Conservation (phyloP, 2,113 vertebrate species). For the Taurulus bubalis region DNA sequence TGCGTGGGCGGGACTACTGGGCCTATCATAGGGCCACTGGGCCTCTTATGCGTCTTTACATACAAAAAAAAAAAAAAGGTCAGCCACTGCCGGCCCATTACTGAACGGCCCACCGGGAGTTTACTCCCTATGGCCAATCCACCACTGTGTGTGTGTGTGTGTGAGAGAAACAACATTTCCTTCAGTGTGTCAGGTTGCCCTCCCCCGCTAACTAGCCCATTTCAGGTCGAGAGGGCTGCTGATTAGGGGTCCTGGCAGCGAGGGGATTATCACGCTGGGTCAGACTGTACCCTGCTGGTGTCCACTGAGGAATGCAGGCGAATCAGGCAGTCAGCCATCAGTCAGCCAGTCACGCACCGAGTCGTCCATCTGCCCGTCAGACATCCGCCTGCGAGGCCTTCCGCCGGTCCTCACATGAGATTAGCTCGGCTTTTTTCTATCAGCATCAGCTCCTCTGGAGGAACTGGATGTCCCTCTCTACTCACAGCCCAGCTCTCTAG, state of each 20-base stretch:
- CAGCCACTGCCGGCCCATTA: no score
- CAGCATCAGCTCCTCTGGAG: conserved; percentile 49
- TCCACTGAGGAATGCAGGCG: conserved; percentile 64
- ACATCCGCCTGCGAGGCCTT: conserved; percentile 41
- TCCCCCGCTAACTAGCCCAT: conserved; percentile 29
- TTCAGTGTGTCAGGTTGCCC: conserved; percentile 15
- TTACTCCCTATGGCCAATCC: no score
- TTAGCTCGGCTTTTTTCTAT: conserved; percentile 52
- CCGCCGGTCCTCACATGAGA: conserved; percentile 42
- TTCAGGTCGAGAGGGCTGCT: conserved; percentile 54
- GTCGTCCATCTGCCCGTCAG: conserved; percentile 55
- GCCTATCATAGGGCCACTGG: no score
- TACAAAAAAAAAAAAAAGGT: no score
- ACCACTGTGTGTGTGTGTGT: conserved; percentile 1
- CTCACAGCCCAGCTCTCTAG: neutral
- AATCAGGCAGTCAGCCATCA: conserved; percentile 47
- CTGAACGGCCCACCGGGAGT: no score
- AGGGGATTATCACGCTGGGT: conserved; percentile 68
- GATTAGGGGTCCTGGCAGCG: conserved; percentile 70
- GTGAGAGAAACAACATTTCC: conserved; percentile 48
- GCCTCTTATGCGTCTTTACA: no score
- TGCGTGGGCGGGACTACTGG: no score
- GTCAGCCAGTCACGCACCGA: conserved; percentile 42
- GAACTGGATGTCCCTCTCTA: conserved; percentile 28
- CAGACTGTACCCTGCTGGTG: conserved; percentile 67